These are phyloP conservation scores for Chiridota heheva DNA, from an alignment of 35 echinoderm and acorn worm genomes.

Conservation along the genomic window DNA sequence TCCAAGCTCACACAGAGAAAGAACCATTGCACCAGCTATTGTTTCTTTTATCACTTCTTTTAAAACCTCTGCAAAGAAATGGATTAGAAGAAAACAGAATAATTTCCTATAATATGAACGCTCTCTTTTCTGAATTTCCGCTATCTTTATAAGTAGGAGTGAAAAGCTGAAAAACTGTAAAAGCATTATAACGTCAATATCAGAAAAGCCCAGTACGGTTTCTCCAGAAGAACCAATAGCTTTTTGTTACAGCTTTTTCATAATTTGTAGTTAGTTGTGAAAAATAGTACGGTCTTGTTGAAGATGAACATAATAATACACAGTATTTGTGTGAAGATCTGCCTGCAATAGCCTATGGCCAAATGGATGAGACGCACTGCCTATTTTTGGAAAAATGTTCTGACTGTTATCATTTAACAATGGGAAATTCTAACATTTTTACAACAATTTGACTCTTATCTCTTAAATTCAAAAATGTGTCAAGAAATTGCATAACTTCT, in stretches of 20 bases:
- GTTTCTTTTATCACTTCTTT: constrained; percentile 35
- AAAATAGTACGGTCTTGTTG: no score
- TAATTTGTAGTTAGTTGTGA: no score
- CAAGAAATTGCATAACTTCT: no score
- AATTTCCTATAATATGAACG: not conserved
- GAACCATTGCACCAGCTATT: constrained; percentile 42
- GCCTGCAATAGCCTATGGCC: no score
- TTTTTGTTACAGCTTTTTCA: not conserved
- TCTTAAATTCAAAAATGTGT: no score
- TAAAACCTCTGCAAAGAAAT: constrained; percentile 48
- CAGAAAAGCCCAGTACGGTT: not conserved
- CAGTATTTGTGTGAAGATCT: no score
- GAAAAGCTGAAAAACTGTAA: not conserved
- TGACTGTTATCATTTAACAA: no score
- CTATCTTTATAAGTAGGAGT: not conserved
- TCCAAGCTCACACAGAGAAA: constrained; percentile 73
- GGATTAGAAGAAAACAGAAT: constrained; percentile 1
- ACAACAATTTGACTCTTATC: no score
- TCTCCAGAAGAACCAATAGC: not conserved
- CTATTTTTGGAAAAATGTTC: no score
- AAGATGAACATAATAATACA: no score
- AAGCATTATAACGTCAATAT: not conserved
- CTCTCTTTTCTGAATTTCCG: not conserved
- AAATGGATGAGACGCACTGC: no score
- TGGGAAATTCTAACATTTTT: no score